phyloP scores from a whole-genome alignment of 2,797 vertebrate genomes.

The Monodelphis domestica region DNA sequence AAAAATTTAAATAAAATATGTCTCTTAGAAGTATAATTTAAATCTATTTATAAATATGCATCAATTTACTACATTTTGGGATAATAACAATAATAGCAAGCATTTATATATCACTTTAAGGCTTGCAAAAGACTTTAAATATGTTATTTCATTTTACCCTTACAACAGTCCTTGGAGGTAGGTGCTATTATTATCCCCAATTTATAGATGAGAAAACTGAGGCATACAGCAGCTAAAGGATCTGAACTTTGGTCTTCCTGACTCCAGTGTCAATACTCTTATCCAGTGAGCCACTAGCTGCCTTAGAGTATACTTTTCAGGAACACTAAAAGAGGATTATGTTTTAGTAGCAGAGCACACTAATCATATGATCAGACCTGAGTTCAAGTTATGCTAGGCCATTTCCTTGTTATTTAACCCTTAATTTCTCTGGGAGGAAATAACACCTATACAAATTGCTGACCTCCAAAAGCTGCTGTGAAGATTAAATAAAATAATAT shows the following conservation, averaged over 20 bases:
- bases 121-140: no score
- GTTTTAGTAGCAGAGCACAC: no score
- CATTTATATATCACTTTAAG: neutral
- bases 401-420: no score
- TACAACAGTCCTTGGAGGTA: no score
- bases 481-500: neutral
- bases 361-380: no score
- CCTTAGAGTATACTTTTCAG: neutral
- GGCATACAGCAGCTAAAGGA: neutral
- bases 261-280: neutral
- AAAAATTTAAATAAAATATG: no score
- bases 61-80: neutral
- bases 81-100: neutral
- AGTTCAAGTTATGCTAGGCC: no score
- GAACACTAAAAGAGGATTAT: no score
- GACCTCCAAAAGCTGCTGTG: neutral
- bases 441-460: neutral
- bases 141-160: no score
- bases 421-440: neutral
- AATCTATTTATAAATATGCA: neutral
- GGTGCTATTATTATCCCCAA: no score
- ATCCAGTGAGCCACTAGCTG: neutral
- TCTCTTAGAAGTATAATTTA: neutral
- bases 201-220: neutral
- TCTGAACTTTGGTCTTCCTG: no score